Conservation (phyloP, 2,113 vertebrate species). For the Centropristis striata region DNA sequence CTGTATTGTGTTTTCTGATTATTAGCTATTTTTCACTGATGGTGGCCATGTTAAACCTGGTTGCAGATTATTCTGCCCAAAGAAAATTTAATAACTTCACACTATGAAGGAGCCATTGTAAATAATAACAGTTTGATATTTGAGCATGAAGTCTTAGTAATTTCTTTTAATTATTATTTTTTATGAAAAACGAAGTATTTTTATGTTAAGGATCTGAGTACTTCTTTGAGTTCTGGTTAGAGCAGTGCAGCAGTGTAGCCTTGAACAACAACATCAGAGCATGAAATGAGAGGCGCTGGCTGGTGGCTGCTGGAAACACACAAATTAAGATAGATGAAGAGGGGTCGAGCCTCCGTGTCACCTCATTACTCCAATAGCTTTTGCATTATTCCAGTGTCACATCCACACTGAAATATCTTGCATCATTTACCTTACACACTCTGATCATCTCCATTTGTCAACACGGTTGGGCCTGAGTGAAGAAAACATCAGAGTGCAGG, state of each 20-base stretch:
- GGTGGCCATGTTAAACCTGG: too few species aligned
- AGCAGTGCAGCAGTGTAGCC: conserved; percentile 1
- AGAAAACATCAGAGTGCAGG: conserved; percentile 1
- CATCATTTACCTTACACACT: conserved; percentile 30
- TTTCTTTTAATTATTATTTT: too few species aligned
- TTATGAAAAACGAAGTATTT: too few species aligned
- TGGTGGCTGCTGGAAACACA: conserved; percentile 17
- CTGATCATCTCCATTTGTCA: conserved; percentile 51
- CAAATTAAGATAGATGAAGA: conserved; percentile 45
- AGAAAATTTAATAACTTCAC: too few species aligned
- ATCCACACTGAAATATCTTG: conserved; percentile 32
- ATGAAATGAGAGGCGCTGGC: conserved; percentile 16
- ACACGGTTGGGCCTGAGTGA: background rate
- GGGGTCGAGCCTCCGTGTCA: conserved; percentile 16
- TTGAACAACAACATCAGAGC: conserved; percentile 4
- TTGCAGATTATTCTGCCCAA: too few species aligned
- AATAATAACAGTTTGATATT: too few species aligned
- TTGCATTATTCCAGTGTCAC: conserved; percentile 53
- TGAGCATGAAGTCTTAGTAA: too few species aligned
- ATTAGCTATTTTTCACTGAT: too few species aligned
- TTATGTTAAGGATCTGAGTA: background rate
- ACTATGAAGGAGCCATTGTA: too few species aligned
- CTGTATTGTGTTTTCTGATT: too few species aligned
- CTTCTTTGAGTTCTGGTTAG: background rate
- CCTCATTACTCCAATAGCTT: conserved; percentile 51